Conservation (phyloP, 2,888 invertebrate genomes). For the Acrocyrtus sp. region DNA sequence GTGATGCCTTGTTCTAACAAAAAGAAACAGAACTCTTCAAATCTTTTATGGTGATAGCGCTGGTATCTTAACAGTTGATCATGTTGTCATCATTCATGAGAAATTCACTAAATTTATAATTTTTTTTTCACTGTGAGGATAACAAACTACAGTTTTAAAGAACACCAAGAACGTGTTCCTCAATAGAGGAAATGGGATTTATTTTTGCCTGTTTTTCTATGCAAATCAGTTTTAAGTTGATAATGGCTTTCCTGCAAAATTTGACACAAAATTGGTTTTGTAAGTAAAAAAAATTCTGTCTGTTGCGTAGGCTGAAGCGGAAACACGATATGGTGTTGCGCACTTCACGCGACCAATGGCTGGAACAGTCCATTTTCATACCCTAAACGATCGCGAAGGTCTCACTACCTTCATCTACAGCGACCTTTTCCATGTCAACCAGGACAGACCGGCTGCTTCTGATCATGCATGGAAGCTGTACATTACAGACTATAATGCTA, state of each 20-base stretch:
- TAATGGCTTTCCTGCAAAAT: too few species aligned
- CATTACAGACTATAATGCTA: conserved; percentile 75
- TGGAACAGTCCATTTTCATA: conserved; percentile 79
- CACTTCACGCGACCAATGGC: conserved; percentile 79
- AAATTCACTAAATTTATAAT: too few species aligned
- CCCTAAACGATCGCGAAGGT: conserved; percentile 67
- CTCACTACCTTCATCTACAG: conserved; percentile 82
- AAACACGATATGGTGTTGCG: conserved; percentile 82
- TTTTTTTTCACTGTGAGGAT: too few species aligned
- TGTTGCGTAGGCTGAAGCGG: conserved; percentile 76
- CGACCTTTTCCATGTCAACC: conserved; percentile 75
- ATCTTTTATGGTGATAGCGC: too few species aligned
- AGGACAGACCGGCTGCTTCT: conserved; percentile 69
- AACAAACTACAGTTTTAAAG: too few species aligned
- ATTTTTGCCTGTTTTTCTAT: background rate
- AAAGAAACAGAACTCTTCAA: too few species aligned
- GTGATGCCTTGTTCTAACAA: too few species aligned
- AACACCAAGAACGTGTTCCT: too few species aligned
- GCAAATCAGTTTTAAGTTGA: background rate
- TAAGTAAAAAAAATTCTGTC: conserved; percentile 66
- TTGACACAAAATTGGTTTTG: too few species aligned
- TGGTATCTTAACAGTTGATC: too few species aligned
- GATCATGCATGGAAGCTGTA: conserved; percentile 90
- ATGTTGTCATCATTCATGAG: too few species aligned
- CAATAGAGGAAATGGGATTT: background rate